A percentile compares a stretch with the other conserved stretches of the same genome.
These are phyloP conservation scores for Labeo calbasu DNA, from an alignment of 2,797 vertebrate genomes.

Conservation along the genomic window DNA sequence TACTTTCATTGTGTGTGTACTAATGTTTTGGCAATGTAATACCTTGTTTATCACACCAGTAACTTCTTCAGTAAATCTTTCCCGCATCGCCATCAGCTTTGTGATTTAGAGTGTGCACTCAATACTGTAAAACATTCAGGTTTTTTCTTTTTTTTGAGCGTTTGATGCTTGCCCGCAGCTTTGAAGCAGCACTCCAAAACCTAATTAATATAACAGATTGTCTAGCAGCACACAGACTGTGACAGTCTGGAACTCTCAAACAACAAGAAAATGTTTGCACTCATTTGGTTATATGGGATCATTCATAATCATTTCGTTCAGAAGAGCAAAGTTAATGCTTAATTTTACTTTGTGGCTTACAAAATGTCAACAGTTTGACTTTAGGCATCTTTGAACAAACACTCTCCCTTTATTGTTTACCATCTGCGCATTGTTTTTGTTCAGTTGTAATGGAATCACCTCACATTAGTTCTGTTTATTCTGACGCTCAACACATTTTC, in stretches of 20 bases:
- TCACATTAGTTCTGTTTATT: slow-evolving; percentile 57
- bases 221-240: slow-evolving; percentile 40
- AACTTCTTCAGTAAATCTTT: slow-evolving; percentile 44
- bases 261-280: slow-evolving; percentile 24
- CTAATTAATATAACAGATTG: slow-evolving; percentile 48
- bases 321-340: slow-evolving; percentile 12
- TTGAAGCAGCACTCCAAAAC: slow-evolving; percentile 40
- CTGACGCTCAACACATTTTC: slow-evolving; percentile 41
- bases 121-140: background rate
- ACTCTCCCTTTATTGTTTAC: background rate
- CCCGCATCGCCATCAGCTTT: slow-evolving; percentile 13
- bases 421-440: slow-evolving; percentile 43
- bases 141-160: background rate
- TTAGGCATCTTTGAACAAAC: background rate
- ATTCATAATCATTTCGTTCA: background rate
- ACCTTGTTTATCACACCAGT: slow-evolving; percentile 41
- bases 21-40: slow-evolving; percentile 5
- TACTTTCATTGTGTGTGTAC: slow-evolving; percentile 19
- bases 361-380: slow-evolving; percentile 13
- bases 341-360: slow-evolving; percentile 2
- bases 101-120: slow-evolving; percentile 25
- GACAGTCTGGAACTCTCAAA: slow-evolving; percentile 32
- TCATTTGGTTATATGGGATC: slow-evolving; percentile 21
- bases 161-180: slow-evolving; percentile 23
- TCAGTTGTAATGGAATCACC: slow-evolving; percentile 50